Base-by-base conservation (phyloP, 2,113 vertebrate species). In the Muntiacus muntjak region DNA sequence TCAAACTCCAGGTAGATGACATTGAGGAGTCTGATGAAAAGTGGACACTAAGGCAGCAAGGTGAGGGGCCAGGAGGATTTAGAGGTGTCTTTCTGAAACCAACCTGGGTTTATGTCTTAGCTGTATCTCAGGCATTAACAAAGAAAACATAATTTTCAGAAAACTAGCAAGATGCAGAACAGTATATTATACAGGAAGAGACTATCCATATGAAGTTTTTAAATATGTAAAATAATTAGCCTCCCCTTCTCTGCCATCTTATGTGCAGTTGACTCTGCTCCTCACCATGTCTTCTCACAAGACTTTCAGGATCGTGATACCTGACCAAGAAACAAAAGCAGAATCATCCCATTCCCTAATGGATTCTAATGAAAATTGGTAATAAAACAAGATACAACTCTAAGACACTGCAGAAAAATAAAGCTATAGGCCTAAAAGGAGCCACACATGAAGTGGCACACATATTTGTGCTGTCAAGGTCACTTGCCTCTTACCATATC, bases 21-120 rank as follows among this genome's bases (percentile, higher is more conserved):
- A 58, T 67, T 45, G 97, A 97, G 55, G 98, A 97, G 50, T 98
- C 97, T 0, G 97, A 98, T 89, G 98, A 98, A 33, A 98, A 98
- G 43, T 98, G 98, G 98, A 98, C 84, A 5, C 98, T 97, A 26
- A 95, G 91, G 62, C 76, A 45, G 60, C 95, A 79, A 96, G 98
- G 96, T 98, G 96, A 95, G 87, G 36, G 28, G 28, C n/a, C 28
- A 50, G 58, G 43, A 74, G 19, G n/a, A 50, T 1, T 54, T 19
- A 21, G 45, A 45, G 64, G 64, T 67, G 16, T 28, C 40, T 13
- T 19, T 45, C 10, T 10, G n/a, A 76, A 47, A 43, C 16, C 4
- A 30, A 16, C n/a, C 71, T 25, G 30, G 36, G 40, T 25, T n/a
- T 28, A 33, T 26, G 54, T 19, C 52, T 76, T 25, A 43, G 40